Conservation (phyloP, 53 echinoderm and acorn worm species). For the Holothuria leucospilota region DNA sequence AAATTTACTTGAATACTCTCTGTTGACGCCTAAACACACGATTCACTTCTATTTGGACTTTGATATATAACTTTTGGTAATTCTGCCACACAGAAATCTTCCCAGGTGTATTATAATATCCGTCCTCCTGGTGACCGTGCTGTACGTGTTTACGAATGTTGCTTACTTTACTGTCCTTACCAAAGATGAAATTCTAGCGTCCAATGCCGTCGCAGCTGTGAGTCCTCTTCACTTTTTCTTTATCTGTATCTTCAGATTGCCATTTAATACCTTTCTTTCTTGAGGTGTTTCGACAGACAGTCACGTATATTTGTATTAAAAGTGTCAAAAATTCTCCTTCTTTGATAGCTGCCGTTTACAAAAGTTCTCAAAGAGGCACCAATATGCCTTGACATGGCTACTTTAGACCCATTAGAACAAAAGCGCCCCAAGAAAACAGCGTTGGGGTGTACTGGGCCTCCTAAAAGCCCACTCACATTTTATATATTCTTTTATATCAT, state of each 20-base stretch:
- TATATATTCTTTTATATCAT: no score
- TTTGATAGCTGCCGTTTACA: background rate
- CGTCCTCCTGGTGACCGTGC: slow-evolving; percentile 66
- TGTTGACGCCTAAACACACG: no score
- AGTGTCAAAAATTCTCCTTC: background rate
- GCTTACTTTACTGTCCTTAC: slow-evolving; percentile 89
- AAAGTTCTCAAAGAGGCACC: no score
- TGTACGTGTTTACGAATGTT: slow-evolving; percentile 83
- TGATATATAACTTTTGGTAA: background rate
- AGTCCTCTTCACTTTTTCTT: slow-evolving; percentile 19
- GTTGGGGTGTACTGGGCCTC: no score
- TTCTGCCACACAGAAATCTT: slow-evolving; percentile 68
- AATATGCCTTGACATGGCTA: no score
- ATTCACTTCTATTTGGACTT: no score
- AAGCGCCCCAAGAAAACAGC: no score
- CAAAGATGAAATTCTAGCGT: slow-evolving; percentile 73
- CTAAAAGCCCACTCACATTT: no score
- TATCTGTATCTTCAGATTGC: background rate
- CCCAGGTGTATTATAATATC: slow-evolving; percentile 88
- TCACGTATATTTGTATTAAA: background rate
- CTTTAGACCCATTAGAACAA: no score
- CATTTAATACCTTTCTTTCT: background rate
- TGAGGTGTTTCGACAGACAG: background rate
- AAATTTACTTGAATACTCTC: no score
- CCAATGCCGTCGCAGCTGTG: slow-evolving; percentile 93